Evolutionary conservation across 2,113 vertebrate species (phyloP).

Genomic region (Strix uralensis): DNA sequence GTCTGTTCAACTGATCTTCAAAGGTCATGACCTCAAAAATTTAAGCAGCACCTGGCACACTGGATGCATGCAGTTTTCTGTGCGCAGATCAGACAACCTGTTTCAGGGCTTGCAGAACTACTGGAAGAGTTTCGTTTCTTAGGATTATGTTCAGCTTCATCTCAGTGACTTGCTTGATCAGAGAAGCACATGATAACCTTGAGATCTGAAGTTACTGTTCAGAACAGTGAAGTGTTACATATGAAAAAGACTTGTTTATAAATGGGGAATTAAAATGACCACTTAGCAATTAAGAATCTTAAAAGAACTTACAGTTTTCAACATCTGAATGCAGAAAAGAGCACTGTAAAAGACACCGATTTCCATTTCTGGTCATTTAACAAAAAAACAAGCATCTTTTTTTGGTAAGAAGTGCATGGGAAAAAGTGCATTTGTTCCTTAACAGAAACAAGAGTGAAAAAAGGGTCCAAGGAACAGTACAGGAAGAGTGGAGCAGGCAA

Average conservation of each 20-base stretch:
- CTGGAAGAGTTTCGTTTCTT: neutral
- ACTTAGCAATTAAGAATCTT: neutral
- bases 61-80: rapidly evolving
- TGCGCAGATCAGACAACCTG: neutral
- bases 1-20: neutral
- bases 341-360: neutral
- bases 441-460: neutral
- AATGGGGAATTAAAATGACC: neutral
- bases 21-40: neutral
- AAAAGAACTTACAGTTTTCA: neutral
- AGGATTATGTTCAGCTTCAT: neutral
- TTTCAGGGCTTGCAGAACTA: neutral
- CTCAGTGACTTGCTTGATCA: neutral
- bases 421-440: neutral
- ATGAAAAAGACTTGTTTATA: neutral
- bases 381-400: neutral
- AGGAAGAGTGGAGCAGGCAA: neutral
- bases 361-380: neutral
- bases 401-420: neutral
- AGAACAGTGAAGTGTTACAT: neutral
- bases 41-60: neutral
- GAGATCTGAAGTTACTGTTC: neutral
- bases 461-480: neutral
- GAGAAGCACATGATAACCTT: neutral
- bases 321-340: neutral